Conservation (phyloP, 2,797 vertebrate species). For the Orientallactaga sibirica region DNA sequence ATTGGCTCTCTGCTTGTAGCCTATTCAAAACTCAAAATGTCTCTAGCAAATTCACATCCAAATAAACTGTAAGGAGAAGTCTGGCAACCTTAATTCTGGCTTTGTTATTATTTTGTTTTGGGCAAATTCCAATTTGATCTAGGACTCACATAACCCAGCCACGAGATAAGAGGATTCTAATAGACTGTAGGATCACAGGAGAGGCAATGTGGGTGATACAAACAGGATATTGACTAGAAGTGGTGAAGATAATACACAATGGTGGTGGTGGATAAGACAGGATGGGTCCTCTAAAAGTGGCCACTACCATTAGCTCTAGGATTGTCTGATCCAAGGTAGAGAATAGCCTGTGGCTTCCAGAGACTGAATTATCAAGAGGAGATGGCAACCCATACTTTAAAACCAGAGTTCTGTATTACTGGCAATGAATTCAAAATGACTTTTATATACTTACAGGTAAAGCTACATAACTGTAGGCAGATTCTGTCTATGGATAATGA, state of each 20-base stretch:
- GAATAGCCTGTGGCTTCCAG: neutral
- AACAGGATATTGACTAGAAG: neutral
- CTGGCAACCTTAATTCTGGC: neutral
- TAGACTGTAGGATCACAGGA: neutral
- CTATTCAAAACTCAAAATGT: constrained; percentile 14
- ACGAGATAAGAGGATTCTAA: neutral
- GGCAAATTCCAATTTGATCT: neutral
- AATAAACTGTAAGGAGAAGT: neutral
- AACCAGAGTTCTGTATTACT: constrained; percentile 22
- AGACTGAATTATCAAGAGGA: constrained; percentile 22
- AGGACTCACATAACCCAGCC: neutral
- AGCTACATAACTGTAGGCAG: neutral
- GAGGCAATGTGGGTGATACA: neutral
- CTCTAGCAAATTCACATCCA: neutral
- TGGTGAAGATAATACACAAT: neutral
- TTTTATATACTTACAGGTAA: constrained; percentile 20
- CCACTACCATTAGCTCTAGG: neutral
- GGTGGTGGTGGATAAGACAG: neutral
- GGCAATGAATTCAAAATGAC: constrained; percentile 19
- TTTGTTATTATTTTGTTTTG: neutral
- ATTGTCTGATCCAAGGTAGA: neutral
- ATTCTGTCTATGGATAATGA: neutral
- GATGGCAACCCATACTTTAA: neutral
- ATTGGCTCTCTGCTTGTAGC: neutral
- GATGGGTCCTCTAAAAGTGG: neutral